These are phyloP conservation scores for Lycodopsis pacificus DNA, from an alignment of 2,797 vertebrate genomes.

Conservation along the genomic window DNA sequence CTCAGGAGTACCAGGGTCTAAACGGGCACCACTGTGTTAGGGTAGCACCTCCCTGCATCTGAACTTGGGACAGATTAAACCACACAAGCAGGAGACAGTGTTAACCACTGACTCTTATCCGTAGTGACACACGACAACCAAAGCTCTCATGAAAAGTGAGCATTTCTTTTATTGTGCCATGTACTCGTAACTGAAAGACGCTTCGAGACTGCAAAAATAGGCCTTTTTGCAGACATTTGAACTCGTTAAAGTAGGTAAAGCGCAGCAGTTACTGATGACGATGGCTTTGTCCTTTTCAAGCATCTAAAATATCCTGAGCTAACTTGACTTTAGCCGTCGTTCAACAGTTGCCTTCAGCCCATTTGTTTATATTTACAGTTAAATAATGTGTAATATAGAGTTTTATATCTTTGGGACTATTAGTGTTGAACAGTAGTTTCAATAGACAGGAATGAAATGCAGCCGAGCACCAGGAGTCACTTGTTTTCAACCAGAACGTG, in stretches of 20 bases:
- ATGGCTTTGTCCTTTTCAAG: background rate
- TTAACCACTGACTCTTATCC: conserved; percentile 48
- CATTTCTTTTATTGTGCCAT: background rate
- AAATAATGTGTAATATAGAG: background rate
- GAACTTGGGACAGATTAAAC: conserved; percentile 65
- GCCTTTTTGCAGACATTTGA: background rate
- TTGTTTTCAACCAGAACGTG: background rate
- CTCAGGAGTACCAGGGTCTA: conserved; percentile 61
- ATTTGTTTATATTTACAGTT: background rate
- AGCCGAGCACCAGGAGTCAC: background rate
- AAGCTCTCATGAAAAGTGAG: background rate
- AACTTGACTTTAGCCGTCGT: background rate
- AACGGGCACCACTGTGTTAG: conserved; percentile 56
- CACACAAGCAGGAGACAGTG: conserved; percentile 21
- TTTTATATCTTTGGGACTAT: background rate
- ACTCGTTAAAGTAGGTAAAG: background rate
- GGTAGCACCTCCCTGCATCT: conserved; percentile 46
- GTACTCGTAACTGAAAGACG: background rate
- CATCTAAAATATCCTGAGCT: background rate
- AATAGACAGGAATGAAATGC: background rate
- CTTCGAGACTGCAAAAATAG: background rate
- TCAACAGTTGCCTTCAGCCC: background rate
- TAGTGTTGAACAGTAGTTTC: too few species aligned
- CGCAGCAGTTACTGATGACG: background rate
- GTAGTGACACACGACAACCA: conserved; percentile 2